Base-by-base conservation (phyloP, 2,888 invertebrate genomes). In the Megastigmus dorsalis region DNA sequence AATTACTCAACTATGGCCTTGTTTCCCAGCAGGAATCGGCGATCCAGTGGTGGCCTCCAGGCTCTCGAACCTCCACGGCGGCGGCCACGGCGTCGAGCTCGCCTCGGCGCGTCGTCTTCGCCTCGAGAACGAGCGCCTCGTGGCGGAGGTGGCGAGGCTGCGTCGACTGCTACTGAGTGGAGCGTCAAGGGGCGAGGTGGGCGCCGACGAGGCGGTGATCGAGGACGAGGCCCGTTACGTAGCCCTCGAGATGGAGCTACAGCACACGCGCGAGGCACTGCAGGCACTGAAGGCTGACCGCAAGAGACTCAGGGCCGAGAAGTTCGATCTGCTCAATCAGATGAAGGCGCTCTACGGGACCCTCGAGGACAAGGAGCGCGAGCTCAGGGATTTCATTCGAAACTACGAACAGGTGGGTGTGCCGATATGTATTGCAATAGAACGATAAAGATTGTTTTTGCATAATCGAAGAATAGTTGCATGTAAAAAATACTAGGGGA, bases 271-370 rank as follows among this genome's bases (percentile, higher is more conserved):
- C 86, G 95, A 95, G 88, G 94, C 95, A 55, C 90, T 95, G 30
- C 92, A 89, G 91, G 95, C 94, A 68, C 89, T 97, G 84, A 96
- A 97, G 88, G 93, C 95, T 75, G 97, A 98, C 88, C 92, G 97
- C 77, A 96, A 97, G 88, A 92, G 96, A 79, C 90, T 97, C 86
- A 96, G 97, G 89, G 95, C 95, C 13, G 97, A 98, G 89, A 97
- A 97, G 89, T 95, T 95, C 85, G 97, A 97, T 89, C 91, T 98
- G 78, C 90, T 97, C 81, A 95, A 94, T 86, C 97, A 97, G 90
- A 97, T 97, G 93, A 97, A 97, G 88, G 97, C 97, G 85, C 91
- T 98, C 74, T 98, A 97, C 88, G 93, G 94, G 69, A 97, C 97
- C 7, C 90, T 98, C 76, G 97, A 97, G 89, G 97, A 97, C 88